These are phyloP conservation scores for Pelecanoides urinatrix DNA, from an alignment of 2,113 vertebrate species.

Conservation along the genomic window DNA sequence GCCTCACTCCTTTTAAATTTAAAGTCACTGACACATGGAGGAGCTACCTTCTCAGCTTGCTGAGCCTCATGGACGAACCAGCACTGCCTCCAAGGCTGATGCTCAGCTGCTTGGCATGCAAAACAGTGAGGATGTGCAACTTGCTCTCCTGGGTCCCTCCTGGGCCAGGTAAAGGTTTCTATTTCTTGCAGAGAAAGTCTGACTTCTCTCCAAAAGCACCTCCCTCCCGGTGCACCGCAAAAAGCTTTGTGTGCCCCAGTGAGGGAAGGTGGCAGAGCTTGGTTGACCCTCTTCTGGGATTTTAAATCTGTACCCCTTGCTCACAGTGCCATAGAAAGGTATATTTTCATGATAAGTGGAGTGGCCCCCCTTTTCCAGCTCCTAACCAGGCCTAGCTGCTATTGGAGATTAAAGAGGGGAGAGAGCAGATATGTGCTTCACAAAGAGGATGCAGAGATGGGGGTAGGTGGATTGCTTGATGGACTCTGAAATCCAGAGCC, in stretches of 20 bases:
- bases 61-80: neutral
- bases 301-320: neutral
- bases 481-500: neutral
- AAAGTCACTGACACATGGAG: neutral
- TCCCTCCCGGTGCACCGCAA: rapidly evolving
- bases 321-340: neutral
- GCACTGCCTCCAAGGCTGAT: neutral
- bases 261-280: neutral
- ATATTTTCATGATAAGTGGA: neutral
- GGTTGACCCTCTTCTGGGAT: neutral
- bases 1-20: neutral
- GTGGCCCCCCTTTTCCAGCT: neutral
- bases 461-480: neutral
- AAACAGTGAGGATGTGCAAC: neutral
- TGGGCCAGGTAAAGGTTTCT: neutral
- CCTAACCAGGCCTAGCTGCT: neutral
- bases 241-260: neutral
- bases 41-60: neutral
- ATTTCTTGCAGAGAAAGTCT: neutral
- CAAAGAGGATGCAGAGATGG: neutral
- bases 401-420: neutral
- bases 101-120: rapidly evolving
- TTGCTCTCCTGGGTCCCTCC: neutral
- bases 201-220: neutral
- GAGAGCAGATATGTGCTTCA: neutral